Evolutionary conservation across 2,888 invertebrate species (phyloP), one percentile per base, ranked within the genome.

Genomic region (Nymphalis urticae): DNA sequence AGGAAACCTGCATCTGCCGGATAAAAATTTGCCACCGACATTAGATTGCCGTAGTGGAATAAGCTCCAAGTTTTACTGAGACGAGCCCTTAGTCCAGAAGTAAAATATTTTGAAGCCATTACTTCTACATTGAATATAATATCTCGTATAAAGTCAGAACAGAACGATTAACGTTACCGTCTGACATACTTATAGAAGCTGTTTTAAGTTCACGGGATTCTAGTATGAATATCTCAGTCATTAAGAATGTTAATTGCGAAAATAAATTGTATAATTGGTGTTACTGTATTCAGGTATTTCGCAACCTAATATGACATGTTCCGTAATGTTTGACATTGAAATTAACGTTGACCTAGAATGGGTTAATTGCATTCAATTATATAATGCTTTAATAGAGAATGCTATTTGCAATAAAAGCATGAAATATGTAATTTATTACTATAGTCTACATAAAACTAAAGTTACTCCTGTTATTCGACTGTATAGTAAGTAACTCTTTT

Each of bases 301-400:
- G n/a, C 63, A 42, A 60, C 47, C 24, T 36, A 51, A 56, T 19
- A 51, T 36, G 68, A 64, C 63, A 50, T 36, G 68, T 60, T 36
- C 68, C 68, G 68, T 68, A 62, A 42, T 17, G 36, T 58, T 50
- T 64, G 63, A 60, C 68, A 63, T 64, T 68, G 60, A 68, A 53
- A 63, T 32, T 66, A 21, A 53, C 58, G 54, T 63, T 70, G 70
- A 73, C 72, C 68, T 61, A 56, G 68, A 58, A 67, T 59, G 36
- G 19, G 48, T 17, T 53, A 68, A 64, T 62, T 36, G 36, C 19
- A 36, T 58, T 36, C 36, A 58, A 58, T 58, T 58, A 24, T 58
- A 42, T 58, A 10, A 42, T 42, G 36, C 10, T 58, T 58, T 42
- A 58, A 42, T 58, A 19, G 5, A 19, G 5, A 19, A 42, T 4